A percentile compares a stretch with the other conserved stretches of the same genome.
phyloP scores from a whole-genome alignment of 2,797 vertebrate genomes.

The Sylvia borin region DNA sequence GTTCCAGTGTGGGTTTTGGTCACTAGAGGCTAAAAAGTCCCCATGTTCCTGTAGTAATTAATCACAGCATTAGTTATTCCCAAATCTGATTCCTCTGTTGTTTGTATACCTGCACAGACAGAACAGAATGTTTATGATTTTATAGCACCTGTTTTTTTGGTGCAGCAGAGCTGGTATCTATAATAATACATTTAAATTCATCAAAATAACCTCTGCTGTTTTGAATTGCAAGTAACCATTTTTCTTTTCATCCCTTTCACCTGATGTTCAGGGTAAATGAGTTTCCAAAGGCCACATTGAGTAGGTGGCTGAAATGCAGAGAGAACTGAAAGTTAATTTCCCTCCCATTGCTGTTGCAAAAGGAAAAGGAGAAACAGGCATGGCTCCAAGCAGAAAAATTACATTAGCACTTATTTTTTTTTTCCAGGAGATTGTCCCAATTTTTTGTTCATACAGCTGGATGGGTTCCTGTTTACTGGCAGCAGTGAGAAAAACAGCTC shows the following conservation, averaged over 20 bases:
- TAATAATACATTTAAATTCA: neutral
- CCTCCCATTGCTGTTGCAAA: neutral
- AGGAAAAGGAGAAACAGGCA: neutral
- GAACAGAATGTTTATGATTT: slow-evolving; percentile 1
- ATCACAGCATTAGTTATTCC: neutral
- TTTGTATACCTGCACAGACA: neutral
- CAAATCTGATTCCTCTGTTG: neutral
- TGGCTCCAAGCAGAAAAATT: neutral
- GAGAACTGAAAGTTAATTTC: slow-evolving; percentile 9
- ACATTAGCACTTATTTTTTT: slow-evolving; percentile 12
- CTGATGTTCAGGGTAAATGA: neutral
- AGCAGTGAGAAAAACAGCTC: neutral
- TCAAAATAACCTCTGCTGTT: neutral
- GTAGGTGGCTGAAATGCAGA: slow-evolving; percentile 33
- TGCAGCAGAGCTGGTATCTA: neutral
- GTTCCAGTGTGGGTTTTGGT: neutral
- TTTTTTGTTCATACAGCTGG: neutral
- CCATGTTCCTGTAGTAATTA: neutral
- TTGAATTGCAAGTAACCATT: neutral
- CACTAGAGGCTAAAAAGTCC: neutral
- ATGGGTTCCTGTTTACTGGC: slow-evolving; percentile 1
- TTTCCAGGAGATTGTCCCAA: neutral
- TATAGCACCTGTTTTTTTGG: neutral
- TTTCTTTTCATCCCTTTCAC: slow-evolving; percentile 7
- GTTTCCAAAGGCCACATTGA: slow-evolving; percentile 23